phyloP scores from a whole-genome alignment of 2,888 invertebrate genomes.

The Scaptodrosophila latifasciaeformis region DNA sequence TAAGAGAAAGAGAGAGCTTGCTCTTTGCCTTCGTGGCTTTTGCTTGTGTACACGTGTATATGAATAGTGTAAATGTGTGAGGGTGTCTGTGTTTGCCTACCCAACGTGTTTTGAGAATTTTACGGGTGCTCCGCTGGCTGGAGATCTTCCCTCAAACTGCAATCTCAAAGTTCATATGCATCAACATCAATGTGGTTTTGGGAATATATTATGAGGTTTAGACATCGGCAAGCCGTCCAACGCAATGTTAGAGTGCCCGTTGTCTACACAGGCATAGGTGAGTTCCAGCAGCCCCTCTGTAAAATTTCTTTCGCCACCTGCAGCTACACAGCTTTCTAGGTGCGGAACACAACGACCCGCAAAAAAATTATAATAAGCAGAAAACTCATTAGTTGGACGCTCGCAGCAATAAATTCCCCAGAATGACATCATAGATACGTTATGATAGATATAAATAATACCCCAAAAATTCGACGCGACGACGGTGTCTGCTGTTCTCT shows the following conservation, averaged over 20 bases:
- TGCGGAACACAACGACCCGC: background rate
- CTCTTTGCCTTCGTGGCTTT: conserved; percentile 48
- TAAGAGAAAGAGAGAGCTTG: too few species aligned
- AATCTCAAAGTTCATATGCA: too few species aligned
- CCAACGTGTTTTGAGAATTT: background rate
- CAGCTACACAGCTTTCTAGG: background rate
- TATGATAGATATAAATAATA: background rate
- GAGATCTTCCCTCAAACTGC: background rate
- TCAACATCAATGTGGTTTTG: conserved; percentile 64
- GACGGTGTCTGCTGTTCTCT: conserved; percentile 13
- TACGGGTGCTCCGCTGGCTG: background rate
- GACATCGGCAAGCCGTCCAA: conserved; percentile 49
- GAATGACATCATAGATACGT: conserved; percentile 27
- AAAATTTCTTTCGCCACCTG: conserved; percentile 28
- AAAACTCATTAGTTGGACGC: conserved; percentile 1
- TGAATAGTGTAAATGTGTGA: background rate
- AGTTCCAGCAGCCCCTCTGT: conserved; percentile 31
- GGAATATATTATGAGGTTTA: conserved; percentile 62
- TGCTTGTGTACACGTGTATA: conserved; percentile 45
- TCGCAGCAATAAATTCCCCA: background rate
- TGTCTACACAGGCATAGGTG: conserved; percentile 65
- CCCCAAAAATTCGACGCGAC: background rate
- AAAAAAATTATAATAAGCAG: conserved; percentile 21
- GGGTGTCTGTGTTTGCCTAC: background rate
- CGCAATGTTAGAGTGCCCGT: conserved; percentile 53